Evolutionary conservation across 1,140 invertebrate species (phyloP).

Genomic region (Zophobas morio): DNA sequence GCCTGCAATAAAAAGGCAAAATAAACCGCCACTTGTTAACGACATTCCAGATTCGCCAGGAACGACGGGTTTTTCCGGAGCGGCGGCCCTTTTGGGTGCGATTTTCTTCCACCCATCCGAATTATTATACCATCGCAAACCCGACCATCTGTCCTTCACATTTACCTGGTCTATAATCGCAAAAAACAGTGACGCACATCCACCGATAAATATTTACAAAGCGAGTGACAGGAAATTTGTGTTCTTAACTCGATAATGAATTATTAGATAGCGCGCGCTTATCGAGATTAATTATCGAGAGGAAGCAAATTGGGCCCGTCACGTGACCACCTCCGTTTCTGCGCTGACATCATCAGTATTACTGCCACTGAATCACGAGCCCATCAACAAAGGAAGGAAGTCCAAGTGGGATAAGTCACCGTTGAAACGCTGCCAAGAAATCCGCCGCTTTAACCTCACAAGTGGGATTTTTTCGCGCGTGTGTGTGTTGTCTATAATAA

Average conservation of each 20-base stretch:
- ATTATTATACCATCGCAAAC: too few relatives aligned
- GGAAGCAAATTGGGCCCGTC: conserved; percentile 2
- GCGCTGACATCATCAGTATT: conserved; percentile 12
- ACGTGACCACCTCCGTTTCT: background rate
- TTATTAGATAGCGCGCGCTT: conserved; percentile 3
- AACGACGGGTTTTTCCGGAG: too few relatives aligned
- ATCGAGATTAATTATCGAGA: conserved; percentile 17
- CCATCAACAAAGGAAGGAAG: conserved; percentile 42
- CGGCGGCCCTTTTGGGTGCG: background rate
- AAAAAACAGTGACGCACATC: conserved; percentile 25
- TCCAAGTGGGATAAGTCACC: conserved; percentile 6
- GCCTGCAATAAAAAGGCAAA: background rate
- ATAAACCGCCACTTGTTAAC: too few relatives aligned
- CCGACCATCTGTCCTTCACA: conserved; percentile 1
- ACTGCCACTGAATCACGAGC: conserved; percentile 2
- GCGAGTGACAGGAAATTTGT: conserved; percentile 29
- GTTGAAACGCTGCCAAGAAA: conserved; percentile 47
- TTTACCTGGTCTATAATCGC: background rate
- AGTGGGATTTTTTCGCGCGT: conserved; percentile 23
- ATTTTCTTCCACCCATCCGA: background rate
- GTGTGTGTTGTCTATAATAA: conserved; percentile 33
- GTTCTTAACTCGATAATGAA: conserved; percentile 15
- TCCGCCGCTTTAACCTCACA: conserved; percentile 29
- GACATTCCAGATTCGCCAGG: too few relatives aligned
- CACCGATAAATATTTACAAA: conserved; percentile 32